Base-by-base conservation (phyloP, 2,113 vertebrate species). In the Gymnocephalus cernua region DNA sequence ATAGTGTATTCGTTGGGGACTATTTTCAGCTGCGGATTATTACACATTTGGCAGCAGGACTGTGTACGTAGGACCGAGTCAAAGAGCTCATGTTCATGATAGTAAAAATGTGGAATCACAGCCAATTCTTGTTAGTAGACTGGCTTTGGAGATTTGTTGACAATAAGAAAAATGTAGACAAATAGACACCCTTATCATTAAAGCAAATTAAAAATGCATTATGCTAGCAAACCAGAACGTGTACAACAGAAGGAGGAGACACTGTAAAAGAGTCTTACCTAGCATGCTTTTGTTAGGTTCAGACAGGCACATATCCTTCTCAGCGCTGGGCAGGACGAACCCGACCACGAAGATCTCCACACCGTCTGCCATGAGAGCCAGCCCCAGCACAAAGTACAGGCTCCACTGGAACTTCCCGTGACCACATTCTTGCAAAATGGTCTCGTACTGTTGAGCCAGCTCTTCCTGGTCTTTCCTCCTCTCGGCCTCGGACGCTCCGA, bases 211-310 rank as follows among this genome's bases (percentile, higher is more conserved):
- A 44, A 44, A 38, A 23, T 25, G 18, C 25, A 61, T 48, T 3
- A n/a, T n/a, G n/a, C n/a, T n/a, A n/a, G n/a, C 29, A 59, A 54
- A 32, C 15, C 51, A 70, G 4, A 61, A 44, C 48, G 18, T 45
- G 32, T 32, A 9, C 27, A 58, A 38, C 18, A 48, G 11, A 35
- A n/a, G 72, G 35, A 59, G 51, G 18, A 23, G 19, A 14, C 10
- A 29, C 15, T 58, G 56, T 56, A 3, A 35, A 65, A 32, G 25
- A 59, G 41, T 57, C 96, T 96, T 95, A 99, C 98, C 98, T 56
- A 99, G 96, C 98, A 99, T 99, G 91, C 98, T 98, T 88, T 98
- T 99, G 95, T 97, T 99, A 85, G 97, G 98, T 92, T 99, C 97
- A 0, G 98, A 99, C 82, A 99, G 94, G 90, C 98, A 99, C 98